Conservation (phyloP, 2,797 vertebrate genomes). For the Cyclura pinguis region DNA sequence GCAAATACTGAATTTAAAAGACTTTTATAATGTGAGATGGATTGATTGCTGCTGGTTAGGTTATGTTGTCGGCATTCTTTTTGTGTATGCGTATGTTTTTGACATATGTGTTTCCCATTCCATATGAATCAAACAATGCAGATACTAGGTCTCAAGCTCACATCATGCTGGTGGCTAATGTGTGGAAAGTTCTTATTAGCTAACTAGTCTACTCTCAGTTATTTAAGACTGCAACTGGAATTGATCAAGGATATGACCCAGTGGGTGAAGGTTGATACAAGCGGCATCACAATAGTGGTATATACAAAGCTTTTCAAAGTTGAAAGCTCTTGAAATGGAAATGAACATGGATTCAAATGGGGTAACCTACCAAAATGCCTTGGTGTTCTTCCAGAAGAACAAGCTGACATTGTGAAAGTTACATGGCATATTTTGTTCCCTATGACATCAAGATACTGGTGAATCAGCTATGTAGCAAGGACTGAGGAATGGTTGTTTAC, state of each 20-base stretch:
- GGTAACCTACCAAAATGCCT: no score
- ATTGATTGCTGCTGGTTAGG: background rate
- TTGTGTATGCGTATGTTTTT: slow-evolving; percentile 10
- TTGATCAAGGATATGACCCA: background rate
- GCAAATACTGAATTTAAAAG: background rate
- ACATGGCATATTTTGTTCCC: no score
- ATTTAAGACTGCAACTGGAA: background rate
- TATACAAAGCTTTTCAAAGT: background rate
- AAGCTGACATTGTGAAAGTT: no score
- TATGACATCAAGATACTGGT: no score
- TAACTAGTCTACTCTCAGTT: background rate
- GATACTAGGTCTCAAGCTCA: background rate
- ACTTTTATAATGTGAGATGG: background rate
- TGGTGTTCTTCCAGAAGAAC: no score
- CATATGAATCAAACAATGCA: slow-evolving; percentile 17
- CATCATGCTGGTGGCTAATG: background rate
- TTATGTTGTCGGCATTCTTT: background rate
- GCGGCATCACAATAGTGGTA: background rate
- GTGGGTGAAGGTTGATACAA: background rate
- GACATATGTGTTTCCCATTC: background rate
- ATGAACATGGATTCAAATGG: no score
- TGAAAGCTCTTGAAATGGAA: no score
- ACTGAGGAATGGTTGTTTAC: no score
- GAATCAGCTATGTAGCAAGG: no score
- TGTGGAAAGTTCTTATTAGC: background rate